These are phyloP conservation scores for Smithornis capensis DNA, from an alignment of 2,113 vertebrate genomes.

Conservation along the genomic window DNA sequence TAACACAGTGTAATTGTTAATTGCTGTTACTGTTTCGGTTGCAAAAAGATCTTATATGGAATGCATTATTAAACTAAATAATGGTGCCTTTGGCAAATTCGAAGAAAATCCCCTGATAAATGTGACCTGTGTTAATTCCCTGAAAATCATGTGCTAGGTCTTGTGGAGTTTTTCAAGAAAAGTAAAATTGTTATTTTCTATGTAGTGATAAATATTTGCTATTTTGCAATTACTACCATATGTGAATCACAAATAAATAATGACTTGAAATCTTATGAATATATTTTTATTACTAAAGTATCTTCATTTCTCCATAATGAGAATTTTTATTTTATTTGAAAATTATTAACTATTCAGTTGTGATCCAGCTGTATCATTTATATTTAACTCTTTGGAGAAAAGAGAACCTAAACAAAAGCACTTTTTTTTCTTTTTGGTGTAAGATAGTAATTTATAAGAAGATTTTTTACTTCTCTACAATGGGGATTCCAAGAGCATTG, in stretches of 20 bases:
- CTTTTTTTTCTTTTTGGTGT: background rate
- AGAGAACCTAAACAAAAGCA: background rate
- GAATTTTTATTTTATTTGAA: background rate
- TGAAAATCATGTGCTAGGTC: background rate
- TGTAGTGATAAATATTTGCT: background rate
- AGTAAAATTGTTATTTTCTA: background rate
- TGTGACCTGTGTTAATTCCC: background rate
- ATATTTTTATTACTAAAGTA: background rate
- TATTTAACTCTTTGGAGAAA: background rate
- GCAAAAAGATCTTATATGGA: background rate
- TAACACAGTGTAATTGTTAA: background rate
- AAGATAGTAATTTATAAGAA: background rate
- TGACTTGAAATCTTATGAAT: background rate
- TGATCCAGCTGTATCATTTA: background rate
- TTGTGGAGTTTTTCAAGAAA: background rate
- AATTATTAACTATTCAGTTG: constrained; percentile 16
- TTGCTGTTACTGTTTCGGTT: background rate
- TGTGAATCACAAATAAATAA: background rate
- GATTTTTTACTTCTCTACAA: background rate
- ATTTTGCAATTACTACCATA: background rate
- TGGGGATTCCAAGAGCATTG: background rate
- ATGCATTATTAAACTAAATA: background rate
- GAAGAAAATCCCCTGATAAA: background rate
- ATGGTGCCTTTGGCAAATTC: background rate
- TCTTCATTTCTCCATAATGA: background rate